Evolutionary conservation across 2,113 vertebrate species (phyloP), one percentile per base, ranked within the genome.

Genomic region (Rhabdomys dilectus): DNA sequence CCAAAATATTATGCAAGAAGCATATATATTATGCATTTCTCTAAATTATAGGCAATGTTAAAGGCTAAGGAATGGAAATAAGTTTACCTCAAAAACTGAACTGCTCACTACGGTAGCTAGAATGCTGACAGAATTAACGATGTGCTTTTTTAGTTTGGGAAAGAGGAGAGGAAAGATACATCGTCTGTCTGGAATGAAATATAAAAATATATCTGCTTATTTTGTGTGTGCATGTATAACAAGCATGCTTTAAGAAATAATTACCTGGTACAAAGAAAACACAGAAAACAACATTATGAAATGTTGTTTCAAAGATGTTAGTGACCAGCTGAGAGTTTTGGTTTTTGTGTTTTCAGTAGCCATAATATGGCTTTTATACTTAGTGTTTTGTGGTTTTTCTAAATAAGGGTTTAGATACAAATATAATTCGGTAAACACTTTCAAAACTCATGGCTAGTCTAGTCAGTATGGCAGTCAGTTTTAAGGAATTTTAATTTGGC

Each of bases 371-470:
- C 39, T 96, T 95, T 91, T 36, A 60, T 85, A 95, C 45, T 70
- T 86, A 34, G 34, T 77, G 81, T 53, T 92, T 53, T 93, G 72
- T 91, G 45, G 21, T 68, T 95, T 95, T 96, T 56, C 81, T 82
- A 91, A 93, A 73, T 96, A 62, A 89, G 31, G 26, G 80, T 81
- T 70, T 80, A 94, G 95, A 36, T 91, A 89, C 66, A 98, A 94
- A 96, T 94, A 91, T 34, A 96, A 96, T 96, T 93, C 58, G 94
- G 29, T 84, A 88, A 97, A 36, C 78, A 82, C 36, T 96, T 92
- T 96, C 15, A 95, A 97, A 95, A 92, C 24, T 56, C 68, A 62
- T 70, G 48, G 66, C 82, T 94, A 80, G 16, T 56, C 80, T 89
- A 56, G 36, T 89, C n/a, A 91, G 21, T 85, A n/a, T 1, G 66